Base-by-base conservation (phyloP, 2,797 vertebrate species). In the Girardinus metallicus region DNA sequence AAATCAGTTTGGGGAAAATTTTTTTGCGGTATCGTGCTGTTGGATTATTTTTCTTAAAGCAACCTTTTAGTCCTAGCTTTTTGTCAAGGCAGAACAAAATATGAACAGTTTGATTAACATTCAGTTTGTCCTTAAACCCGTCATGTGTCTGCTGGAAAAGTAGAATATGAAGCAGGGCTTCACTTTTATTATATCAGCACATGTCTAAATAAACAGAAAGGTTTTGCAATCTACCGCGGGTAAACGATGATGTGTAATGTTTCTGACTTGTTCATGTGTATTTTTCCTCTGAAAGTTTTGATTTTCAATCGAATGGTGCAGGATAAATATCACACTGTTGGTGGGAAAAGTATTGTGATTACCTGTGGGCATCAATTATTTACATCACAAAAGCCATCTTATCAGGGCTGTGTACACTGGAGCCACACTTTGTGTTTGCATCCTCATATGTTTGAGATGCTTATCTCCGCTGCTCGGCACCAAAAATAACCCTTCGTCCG, bases 401-500 rank as follows among this genome's bases (percentile, higher is more conserved):
- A 68, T 68, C 21, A 68, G 34, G 36, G 36, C 3, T 23, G 34
- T 66, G 64, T 39, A 39, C 64, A 39, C 64, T 39, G 36, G 51
- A 26, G 51, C 51, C 36, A 41, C 21, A 26, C 36, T 68, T 13
- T 53, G 18, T 29, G 55, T 15, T 34, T 26, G 51, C 10, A 6
- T 57, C 29, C 29, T 18, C 74, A 31, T 73, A 15, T 74, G 44
- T 34, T 31, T 29, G 39, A 13, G 70, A 78, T 43, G 64, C 41
- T 46, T 75, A 39, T 77, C 87, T 77, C 73, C 1, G 49, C 79
- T 75, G 41, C 11, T 0, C 62, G 41, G 53, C 2, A 10, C 41
- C 11, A 83, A 82, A 53, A 53, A 53, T 81, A 85, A 80, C 83
- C 41, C 44, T 71, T 29, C 18, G 76, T 74, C 64, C 81, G 83